Conservation (phyloP, 2,888 invertebrate species). For the Lissocephala sabroskyi region DNA sequence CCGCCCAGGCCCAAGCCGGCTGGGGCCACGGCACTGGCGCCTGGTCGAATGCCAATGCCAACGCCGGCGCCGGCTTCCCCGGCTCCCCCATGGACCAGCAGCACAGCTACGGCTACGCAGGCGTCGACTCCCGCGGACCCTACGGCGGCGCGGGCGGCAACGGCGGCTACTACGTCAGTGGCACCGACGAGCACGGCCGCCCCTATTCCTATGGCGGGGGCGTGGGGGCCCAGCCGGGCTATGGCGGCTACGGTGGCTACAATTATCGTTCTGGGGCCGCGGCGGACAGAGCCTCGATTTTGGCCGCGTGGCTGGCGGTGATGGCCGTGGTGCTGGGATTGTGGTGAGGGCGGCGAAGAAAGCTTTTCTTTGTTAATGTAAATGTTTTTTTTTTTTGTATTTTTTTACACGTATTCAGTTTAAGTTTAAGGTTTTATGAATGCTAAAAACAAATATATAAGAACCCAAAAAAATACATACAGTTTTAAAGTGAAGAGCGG, state of each 20-base stretch:
- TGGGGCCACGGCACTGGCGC: slow-evolving; percentile 40
- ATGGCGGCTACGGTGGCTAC: slow-evolving; percentile 19
- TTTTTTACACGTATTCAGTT: no score
- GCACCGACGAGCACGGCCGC: slow-evolving; percentile 54
- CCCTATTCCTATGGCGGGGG: slow-evolving; percentile 46
- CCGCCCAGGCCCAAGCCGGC: slow-evolving; percentile 23
- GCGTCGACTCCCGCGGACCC: slow-evolving; percentile 41
- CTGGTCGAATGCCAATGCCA: slow-evolving; percentile 46
- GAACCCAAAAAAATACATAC: no score
- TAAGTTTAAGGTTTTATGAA: no score
- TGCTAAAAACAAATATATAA: no score
- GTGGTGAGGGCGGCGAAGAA: no score
- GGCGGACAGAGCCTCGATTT: background rate
- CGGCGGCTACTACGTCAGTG: slow-evolving; percentile 47
- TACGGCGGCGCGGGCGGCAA: slow-evolving; percentile 52
- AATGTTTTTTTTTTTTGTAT: no score
- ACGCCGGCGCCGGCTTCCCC: slow-evolving; percentile 36
- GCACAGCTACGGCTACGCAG: slow-evolving; percentile 48
- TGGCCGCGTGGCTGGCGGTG: slow-evolving; percentile 7
- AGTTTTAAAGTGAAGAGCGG: no score
- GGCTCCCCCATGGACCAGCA: slow-evolving; percentile 39
- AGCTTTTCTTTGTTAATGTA: no score
- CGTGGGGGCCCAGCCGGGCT: slow-evolving; percentile 16
- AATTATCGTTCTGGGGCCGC: slow-evolving; percentile 9
- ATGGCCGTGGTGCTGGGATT: slow-evolving; percentile 24